Percentiles rank a stretch among this genome's conserved stretches.
Conservation (phyloP, 2,113 vertebrate genomes). For the Smithornis capensis region DNA sequence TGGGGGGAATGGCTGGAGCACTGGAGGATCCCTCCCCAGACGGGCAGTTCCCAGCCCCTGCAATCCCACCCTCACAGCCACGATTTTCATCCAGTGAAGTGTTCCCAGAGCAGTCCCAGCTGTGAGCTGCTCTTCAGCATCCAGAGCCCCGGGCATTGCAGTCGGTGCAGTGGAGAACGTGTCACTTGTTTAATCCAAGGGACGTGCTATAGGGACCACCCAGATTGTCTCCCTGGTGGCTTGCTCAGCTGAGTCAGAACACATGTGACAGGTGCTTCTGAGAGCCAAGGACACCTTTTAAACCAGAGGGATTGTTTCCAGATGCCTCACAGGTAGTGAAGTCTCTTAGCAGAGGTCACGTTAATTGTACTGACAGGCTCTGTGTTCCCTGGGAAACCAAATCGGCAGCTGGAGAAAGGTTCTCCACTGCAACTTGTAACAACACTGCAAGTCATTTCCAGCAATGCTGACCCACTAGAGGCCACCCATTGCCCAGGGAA, state of each 20-base stretch:
- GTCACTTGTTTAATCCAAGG: neutral
- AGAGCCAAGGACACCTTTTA: neutral
- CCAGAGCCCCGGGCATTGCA: neutral
- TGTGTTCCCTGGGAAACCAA: neutral
- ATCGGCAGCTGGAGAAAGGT: neutral
- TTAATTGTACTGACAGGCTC: neutral
- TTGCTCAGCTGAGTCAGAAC: neutral
- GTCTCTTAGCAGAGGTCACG: neutral
- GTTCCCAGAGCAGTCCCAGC: neutral
- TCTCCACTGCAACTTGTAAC: neutral
- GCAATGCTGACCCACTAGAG: neutral
- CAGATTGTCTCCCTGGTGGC: rapidly evolving
- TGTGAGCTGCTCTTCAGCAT: neutral
- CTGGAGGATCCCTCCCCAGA: neutral
- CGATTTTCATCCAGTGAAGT: neutral
- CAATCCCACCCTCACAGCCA: neutral
- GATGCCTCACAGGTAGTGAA: neutral
- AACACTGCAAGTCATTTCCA: neutral
- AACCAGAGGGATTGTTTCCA: neutral
- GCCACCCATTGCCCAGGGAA: neutral
- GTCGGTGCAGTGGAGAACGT: rapidly evolving
- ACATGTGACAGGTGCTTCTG: neutral
- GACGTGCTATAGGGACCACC: neutral
- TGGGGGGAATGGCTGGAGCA: neutral
- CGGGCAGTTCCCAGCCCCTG: neutral